A percentile compares a stretch with the other conserved stretches of the same genome.
Evolutionary conservation across 2,113 vertebrate species (phyloP).

Genomic region (Engystomops pustulosus): DNA sequence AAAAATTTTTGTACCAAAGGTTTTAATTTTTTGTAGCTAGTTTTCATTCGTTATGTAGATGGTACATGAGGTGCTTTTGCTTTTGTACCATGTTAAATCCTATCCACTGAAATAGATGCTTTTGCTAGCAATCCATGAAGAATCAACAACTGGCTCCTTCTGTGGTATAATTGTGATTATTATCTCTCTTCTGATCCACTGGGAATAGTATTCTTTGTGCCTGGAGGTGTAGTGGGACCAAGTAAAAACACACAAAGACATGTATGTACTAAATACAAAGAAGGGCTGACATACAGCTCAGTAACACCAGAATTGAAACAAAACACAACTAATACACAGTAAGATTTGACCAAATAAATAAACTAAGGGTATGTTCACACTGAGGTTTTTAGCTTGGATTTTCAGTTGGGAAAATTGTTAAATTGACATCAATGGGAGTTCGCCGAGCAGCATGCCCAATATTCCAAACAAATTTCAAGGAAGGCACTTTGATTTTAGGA

Average conservation of each 20-base stretch:
- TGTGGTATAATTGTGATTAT: slow-evolving; percentile 12
- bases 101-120: neutral
- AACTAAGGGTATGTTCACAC: too few relatives aligned
- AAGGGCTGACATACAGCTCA: neutral
- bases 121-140: neutral
- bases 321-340: neutral
- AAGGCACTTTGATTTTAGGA: too few relatives aligned
- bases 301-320: neutral
- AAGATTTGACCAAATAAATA: neutral
- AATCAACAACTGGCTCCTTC: neutral
- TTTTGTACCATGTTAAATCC: neutral
- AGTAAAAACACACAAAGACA: neutral
- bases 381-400: too few relatives aligned
- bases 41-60: neutral
- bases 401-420: too few relatives aligned
- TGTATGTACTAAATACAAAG: neutral
- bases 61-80: neutral
- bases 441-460: too few relatives aligned
- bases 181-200: neutral
- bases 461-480: too few relatives aligned
- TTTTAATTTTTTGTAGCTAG: too few relatives aligned
- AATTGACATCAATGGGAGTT: too few relatives aligned
- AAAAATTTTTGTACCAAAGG: too few relatives aligned
- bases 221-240: neutral
- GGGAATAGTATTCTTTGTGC: neutral